Conservation (phyloP, 2,888 invertebrate genomes). For the Abrostola triplasia region DNA sequence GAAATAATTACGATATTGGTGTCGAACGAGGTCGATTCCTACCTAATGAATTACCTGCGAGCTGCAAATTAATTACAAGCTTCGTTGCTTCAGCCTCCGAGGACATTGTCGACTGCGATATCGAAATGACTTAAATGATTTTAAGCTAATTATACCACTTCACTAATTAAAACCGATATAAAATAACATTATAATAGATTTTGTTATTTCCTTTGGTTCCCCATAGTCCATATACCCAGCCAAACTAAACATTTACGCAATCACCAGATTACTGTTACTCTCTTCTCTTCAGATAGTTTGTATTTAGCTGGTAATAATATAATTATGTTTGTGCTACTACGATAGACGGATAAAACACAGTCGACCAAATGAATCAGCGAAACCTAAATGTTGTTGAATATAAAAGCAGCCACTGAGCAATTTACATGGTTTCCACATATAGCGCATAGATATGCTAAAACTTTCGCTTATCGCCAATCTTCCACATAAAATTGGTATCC, state of each 20-base stretch:
- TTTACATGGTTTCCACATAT: slow-evolving; percentile 56
- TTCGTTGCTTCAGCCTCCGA: slow-evolving; percentile 56
- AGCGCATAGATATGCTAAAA: slow-evolving; percentile 56
- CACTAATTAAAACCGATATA: slow-evolving; percentile 35
- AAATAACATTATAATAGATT: not conserved
- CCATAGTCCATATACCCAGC: too few relatives aligned
- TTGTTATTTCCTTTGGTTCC: not conserved
- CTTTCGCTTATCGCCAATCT: slow-evolving; percentile 70
- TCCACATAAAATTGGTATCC: slow-evolving; percentile 65
- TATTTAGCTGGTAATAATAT: too few relatives aligned
- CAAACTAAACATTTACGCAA: too few relatives aligned
- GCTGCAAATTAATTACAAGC: slow-evolving; percentile 73
- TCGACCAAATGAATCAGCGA: too few relatives aligned
- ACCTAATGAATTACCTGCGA: slow-evolving; percentile 73
- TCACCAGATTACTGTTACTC: too few relatives aligned
- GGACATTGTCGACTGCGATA: slow-evolving; percentile 52
- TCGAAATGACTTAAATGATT: slow-evolving; percentile 54
- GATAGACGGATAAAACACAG: too few relatives aligned
- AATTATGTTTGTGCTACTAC: too few relatives aligned
- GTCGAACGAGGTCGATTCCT: slow-evolving; percentile 61
- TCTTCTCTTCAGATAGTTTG: too few relatives aligned
- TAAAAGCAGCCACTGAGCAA: slow-evolving; percentile 27
- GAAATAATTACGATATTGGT: slow-evolving; percentile 68
- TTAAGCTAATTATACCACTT: slow-evolving; percentile 57
- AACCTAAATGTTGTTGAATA: slow-evolving; percentile 1